A percentile compares a stretch with the other conserved stretches of the same genome.
Conservation (phyloP, 1,140 invertebrate species). For the Penaeus indicus region DNA sequence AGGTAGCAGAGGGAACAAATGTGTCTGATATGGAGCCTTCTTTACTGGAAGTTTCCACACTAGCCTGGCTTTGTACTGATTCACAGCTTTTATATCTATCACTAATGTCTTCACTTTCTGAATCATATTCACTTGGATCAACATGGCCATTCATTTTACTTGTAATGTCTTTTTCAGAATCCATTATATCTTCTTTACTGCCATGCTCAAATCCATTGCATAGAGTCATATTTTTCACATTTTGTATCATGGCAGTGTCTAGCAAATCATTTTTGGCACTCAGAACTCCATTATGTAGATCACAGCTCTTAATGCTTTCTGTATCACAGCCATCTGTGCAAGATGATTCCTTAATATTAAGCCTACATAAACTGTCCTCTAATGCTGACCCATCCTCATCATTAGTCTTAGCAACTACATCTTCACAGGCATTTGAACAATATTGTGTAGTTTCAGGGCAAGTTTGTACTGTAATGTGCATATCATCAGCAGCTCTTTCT, state of each 20-base stretch:
- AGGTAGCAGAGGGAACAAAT: slow-evolving; percentile 37
- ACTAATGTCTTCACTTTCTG: background rate
- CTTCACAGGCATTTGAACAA: slow-evolving; percentile 51
- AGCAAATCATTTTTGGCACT: slow-evolving; percentile 52
- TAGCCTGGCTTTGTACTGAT: slow-evolving; percentile 52
- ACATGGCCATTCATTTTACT: slow-evolving; percentile 3
- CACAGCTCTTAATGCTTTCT: slow-evolving; percentile 47
- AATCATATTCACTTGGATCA: slow-evolving; percentile 8
- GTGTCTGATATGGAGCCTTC: slow-evolving; percentile 28
- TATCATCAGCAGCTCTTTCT: background rate
- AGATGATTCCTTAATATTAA: slow-evolving; percentile 59
- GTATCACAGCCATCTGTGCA: slow-evolving; percentile 53
- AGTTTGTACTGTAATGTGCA: slow-evolving; percentile 50
- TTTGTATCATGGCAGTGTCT: slow-evolving; percentile 45
- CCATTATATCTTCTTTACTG: slow-evolving; percentile 26
- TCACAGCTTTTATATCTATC: slow-evolving; percentile 32
- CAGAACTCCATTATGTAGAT: slow-evolving; percentile 46
- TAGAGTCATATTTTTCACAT: slow-evolving; percentile 41
- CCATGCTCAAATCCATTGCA: slow-evolving; percentile 50
- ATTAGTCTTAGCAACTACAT: slow-evolving; percentile 38
- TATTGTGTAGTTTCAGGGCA: slow-evolving; percentile 45
- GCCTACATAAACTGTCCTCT: slow-evolving; percentile 59
- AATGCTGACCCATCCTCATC: slow-evolving; percentile 37
- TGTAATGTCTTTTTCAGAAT: slow-evolving; percentile 22
- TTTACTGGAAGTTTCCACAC: slow-evolving; percentile 15